Base-by-base conservation (phyloP, 2,113 vertebrate genomes). In the Arvicanthis niloticus region DNA sequence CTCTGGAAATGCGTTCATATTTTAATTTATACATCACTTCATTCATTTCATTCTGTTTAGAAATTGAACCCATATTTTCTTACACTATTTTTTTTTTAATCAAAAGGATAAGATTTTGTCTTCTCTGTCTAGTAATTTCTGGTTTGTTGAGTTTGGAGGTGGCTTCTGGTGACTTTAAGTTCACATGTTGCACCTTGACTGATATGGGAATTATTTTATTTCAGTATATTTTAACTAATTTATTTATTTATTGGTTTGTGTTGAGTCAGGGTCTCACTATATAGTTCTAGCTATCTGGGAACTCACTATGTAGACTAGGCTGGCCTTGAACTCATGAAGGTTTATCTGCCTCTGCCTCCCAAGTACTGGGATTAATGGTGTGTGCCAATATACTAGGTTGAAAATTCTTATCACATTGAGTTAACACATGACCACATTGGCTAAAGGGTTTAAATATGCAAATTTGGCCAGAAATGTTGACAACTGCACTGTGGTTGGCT, bases 11-110 rank as follows among this genome's bases (percentile, higher is more conserved):
- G 78, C 4, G 21, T 87, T 91, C 70, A 65, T 68, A 34, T 10
- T 92, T 6, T 80, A 56, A 89, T 70, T 91, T 78, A 58, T 56
- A 0, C n/a, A 58, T 86, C 19, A 58, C 2, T 94, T 91, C 4
- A n/a, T 37, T 75, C 51, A 88, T 73, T 95, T 91, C 45, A 53
- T 76, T 95, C 48, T 92, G 37, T 80, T 96, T 67, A 60, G 42
- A 96, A 96, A 96, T 48, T 40, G n/a, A 45, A 48, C 1, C 48
- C 37, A 42, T 60, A 26, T 94, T 94, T 94, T 22, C 15, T 53
- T 45, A 29, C 19, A 13, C 88, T 80, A 34, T 22, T 77, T 96
- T 22, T 77, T 96, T 45, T 91, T 87, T 42, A 21, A 60, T 40
- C 62, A 84, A 90, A 91, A 34, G 12, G 9, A 0, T 88, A 12